Evolutionary conservation across 2,797 vertebrate genomes (phyloP).

Genomic region (Thripadectes ignobilis): DNA sequence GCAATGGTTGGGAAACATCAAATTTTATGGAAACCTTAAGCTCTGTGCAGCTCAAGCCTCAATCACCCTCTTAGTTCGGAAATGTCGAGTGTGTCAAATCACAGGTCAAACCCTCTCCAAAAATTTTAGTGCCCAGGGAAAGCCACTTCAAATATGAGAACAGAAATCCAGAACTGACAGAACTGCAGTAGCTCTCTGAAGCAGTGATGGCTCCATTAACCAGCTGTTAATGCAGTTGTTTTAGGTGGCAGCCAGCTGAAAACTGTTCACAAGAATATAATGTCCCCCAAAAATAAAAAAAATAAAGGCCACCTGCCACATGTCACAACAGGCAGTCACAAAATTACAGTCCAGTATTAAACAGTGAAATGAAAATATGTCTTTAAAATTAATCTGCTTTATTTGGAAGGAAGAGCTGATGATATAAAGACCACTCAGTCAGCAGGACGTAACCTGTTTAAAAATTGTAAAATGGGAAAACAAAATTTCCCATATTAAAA

Average conservation of each 20-base stretch:
- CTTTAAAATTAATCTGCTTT: background rate
- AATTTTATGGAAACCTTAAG: background rate
- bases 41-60: background rate
- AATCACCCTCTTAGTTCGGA: background rate
- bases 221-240: background rate
- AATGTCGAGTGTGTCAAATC: background rate
- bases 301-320: background rate
- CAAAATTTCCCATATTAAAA: background rate
- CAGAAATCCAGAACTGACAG: background rate
- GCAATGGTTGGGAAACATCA: background rate
- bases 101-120: background rate
- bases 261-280: background rate
- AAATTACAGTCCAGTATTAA: background rate
- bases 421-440: too few relatives aligned
- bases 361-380: background rate
- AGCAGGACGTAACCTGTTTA: background rate
- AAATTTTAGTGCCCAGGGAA: background rate
- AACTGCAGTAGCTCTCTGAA: background rate
- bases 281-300: background rate
- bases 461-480: background rate
- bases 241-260: background rate
- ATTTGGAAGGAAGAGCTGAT: background rate
- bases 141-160: background rate
- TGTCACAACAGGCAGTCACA: background rate
- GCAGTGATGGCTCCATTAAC: background rate